phyloP scores from a whole-genome alignment of 2,113 vertebrate genomes.

The Sarotherodon lohbergeri region DNA sequence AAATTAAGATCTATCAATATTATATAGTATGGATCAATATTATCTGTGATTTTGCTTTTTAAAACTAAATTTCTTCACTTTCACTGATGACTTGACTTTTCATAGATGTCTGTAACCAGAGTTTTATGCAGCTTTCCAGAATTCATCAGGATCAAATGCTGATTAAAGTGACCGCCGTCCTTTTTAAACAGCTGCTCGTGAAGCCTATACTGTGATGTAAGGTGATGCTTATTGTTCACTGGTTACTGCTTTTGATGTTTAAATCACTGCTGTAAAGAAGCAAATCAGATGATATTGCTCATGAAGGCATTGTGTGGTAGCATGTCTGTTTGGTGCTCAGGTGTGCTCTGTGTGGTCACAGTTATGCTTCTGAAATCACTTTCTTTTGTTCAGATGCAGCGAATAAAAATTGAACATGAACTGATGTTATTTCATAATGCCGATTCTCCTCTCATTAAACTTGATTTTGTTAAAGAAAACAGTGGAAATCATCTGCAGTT shows the following conservation, averaged over 20 bases:
- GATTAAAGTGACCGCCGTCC: not conserved
- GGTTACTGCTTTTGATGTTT: too few relatives aligned
- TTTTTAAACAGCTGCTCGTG: too few relatives aligned
- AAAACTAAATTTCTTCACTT: not conserved
- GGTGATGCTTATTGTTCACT: too few relatives aligned
- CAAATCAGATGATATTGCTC: not conserved
- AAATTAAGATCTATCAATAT: not conserved
- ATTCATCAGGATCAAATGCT: not conserved
- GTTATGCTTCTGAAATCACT: not conserved
- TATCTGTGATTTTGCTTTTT: not conserved
- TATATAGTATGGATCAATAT: not conserved
- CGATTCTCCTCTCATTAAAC: not conserved
- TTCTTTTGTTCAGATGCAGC: not conserved
- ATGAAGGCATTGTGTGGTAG: not conserved
- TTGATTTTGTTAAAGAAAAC: constrained; percentile 18
- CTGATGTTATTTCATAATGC: not conserved
- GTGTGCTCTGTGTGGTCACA: not conserved
- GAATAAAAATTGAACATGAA: not conserved
- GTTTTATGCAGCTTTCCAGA: not conserved
- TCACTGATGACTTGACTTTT: not conserved
- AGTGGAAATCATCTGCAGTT: constrained; percentile 1
- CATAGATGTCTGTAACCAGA: not conserved
- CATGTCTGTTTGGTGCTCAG: not conserved
- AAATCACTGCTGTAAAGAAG: not conserved
- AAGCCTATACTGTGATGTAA: too few relatives aligned